These are phyloP conservation scores for Zootermopsis nevadensis DNA, from an alignment of 2,888 invertebrate genomes.

Conservation along the genomic window DNA sequence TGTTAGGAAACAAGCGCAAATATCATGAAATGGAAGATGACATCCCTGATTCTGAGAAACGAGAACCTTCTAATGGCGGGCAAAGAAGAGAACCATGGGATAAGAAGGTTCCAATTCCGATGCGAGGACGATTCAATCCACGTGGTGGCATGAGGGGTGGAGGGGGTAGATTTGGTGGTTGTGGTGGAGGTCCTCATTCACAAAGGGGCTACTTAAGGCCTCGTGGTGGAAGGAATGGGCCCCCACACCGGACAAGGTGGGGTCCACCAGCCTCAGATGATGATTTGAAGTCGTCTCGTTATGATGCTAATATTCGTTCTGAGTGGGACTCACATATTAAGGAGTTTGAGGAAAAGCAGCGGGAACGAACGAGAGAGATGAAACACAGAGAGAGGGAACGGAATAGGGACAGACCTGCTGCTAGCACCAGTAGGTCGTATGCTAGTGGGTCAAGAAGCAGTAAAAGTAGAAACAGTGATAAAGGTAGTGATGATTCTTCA, in stretches of 20 bases:
- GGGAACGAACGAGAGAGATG: conserved; percentile 38
- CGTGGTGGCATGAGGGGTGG: conserved; percentile 20
- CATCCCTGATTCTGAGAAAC: background rate
- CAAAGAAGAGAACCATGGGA: conserved; percentile 42
- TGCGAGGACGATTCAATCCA: conserved; percentile 39
- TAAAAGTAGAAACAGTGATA: conserved; percentile 42
- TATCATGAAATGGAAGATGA: conserved; percentile 35
- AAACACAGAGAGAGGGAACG: conserved; percentile 34
- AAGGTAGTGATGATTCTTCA: conserved; percentile 29
- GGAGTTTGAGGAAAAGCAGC: conserved; percentile 46
- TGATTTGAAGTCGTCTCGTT: conserved; percentile 15
- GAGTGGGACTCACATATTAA: conserved; percentile 46
- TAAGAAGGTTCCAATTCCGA: conserved; percentile 40
- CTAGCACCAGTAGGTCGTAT: conserved; percentile 35
- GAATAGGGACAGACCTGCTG: conserved; percentile 35
- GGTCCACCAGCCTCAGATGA: background rate
- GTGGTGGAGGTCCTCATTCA: conserved; percentile 29
- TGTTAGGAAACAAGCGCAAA: conserved; percentile 38
- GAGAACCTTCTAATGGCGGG: background rate
- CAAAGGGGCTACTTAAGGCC: conserved; percentile 35
- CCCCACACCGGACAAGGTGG: conserved; percentile 29
- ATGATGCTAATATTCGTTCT: conserved; percentile 41
- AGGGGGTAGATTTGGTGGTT: conserved; percentile 22
- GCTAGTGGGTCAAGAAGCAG: conserved; percentile 32
- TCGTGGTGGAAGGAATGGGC: conserved; percentile 20